These are phyloP conservation scores for Orchesella cincta DNA, from an alignment of 1,140 invertebrate species.

Conservation along the genomic window DNA sequence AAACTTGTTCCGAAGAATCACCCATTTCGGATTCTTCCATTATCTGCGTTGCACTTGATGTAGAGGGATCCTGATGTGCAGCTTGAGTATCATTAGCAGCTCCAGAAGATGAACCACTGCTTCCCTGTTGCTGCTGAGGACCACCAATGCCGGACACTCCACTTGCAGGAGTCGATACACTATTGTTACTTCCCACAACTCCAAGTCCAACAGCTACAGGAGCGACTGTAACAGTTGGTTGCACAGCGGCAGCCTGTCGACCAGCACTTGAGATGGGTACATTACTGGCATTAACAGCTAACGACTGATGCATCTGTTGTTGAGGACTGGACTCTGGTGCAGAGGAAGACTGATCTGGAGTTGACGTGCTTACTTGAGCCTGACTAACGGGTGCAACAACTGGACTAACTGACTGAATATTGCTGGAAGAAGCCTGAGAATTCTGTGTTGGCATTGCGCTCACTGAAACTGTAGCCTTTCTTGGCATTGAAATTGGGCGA, in stretches of 20 bases:
- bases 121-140: neutral
- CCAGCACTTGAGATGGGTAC: neutral
- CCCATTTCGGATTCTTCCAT: conserved; percentile 47
- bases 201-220: conserved; percentile 5
- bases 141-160: neutral
- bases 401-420: neutral
- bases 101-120: neutral
- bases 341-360: conserved; percentile 45
- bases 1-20: conserved; percentile 50
- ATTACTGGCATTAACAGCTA: neutral
- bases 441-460: conserved; percentile 22
- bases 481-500: conserved; percentile 73
- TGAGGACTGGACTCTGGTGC: conserved; percentile 25
- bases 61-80: conserved; percentile 5
- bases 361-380: conserved; percentile 49
- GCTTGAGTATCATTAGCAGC: neutral
- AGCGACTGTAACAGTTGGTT: neutral
- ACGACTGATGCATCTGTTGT: neutral
- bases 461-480: conserved; percentile 70
- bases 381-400: conserved; percentile 49
- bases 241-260: neutral
- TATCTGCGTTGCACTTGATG: neutral
- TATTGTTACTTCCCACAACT: neutral
- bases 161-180: neutral
- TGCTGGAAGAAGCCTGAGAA: neutral